Evolutionary conservation across 2,113 vertebrate species (phyloP).

Genomic region (Ceyx cyanopectus): DNA sequence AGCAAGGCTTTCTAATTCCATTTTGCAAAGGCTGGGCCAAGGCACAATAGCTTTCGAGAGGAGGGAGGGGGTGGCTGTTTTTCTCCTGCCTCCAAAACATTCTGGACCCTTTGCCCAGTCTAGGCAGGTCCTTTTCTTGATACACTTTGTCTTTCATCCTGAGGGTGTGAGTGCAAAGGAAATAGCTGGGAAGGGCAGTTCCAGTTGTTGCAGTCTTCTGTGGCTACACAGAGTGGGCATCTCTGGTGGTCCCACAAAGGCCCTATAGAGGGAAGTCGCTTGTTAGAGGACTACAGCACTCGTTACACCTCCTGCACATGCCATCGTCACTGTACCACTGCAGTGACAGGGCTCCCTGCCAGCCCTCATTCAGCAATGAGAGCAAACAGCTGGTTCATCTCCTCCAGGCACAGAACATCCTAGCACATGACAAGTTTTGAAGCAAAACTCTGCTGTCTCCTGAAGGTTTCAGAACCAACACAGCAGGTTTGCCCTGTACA

Average conservation of each 20-base stretch:
- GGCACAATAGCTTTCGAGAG: neutral
- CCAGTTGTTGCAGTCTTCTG: neutral
- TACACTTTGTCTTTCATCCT: neutral
- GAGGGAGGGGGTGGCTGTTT: neutral
- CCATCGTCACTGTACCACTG: fast-evolving
- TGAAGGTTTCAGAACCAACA: neutral
- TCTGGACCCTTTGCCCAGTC: neutral
- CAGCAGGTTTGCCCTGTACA: neutral
- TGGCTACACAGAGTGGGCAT: neutral
- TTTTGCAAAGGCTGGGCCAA: conserved; percentile 58
- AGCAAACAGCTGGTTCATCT: neutral
- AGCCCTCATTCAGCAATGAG: neutral
- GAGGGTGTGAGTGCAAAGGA: fast-evolving
- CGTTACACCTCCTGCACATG: neutral
- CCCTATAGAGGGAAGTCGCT: neutral
- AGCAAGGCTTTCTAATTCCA: conserved; percentile 70
- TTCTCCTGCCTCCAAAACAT: conserved; percentile 28
- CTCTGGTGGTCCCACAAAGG: neutral
- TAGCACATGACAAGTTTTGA: neutral
- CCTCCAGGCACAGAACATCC: neutral
- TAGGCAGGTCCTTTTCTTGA: neutral
- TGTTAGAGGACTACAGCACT: neutral
- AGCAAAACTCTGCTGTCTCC: neutral
- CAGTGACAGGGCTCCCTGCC: neutral
- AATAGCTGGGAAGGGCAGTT: neutral